These are phyloP conservation scores for Lithobates sylvaticus DNA, from an alignment of 2,797 vertebrate genomes.

Conservation along the genomic window DNA sequence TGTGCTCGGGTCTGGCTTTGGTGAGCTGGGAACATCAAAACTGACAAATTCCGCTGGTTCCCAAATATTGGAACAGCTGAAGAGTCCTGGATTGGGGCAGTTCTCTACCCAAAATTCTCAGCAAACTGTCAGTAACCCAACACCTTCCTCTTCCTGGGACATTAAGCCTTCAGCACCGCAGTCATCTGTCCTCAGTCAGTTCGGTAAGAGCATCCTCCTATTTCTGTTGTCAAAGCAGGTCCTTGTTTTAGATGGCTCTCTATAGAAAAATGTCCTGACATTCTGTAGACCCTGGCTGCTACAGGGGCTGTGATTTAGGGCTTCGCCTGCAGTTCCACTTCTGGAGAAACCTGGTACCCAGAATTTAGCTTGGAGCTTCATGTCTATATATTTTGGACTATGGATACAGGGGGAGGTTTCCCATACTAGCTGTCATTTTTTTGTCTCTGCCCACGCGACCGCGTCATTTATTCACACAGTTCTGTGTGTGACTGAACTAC, in stretches of 20 bases:
- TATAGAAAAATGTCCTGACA: no score
- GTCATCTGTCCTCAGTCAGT: slow-evolving; percentile 83
- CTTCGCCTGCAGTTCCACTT: no score
- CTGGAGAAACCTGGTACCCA: no score
- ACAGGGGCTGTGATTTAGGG: neutral
- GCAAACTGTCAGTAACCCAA: slow-evolving; percentile 68
- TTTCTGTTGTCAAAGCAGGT: no score
- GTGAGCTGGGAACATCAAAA: slow-evolving; percentile 88
- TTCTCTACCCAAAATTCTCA: slow-evolving; percentile 78
- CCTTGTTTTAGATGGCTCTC: no score
- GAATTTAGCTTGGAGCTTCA: no score
- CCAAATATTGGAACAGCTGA: slow-evolving; percentile 91
- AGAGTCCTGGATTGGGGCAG: slow-evolving; percentile 85
- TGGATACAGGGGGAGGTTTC: no score
- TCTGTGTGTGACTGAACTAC: no score
- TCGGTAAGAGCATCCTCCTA: slow-evolving; percentile 77
- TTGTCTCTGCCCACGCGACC: no score
- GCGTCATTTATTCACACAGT: no score
- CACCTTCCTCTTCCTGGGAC: slow-evolving; percentile 86
- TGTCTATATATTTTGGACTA: no score
- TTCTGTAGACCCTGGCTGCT: neutral
- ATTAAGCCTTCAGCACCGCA: slow-evolving; percentile 83
- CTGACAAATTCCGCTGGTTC: slow-evolving; percentile 82
- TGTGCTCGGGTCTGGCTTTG: slow-evolving; percentile 91
- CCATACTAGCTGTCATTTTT: no score